Conservation (phyloP, 2,888 invertebrate genomes). For the Gibbula magus region DNA sequence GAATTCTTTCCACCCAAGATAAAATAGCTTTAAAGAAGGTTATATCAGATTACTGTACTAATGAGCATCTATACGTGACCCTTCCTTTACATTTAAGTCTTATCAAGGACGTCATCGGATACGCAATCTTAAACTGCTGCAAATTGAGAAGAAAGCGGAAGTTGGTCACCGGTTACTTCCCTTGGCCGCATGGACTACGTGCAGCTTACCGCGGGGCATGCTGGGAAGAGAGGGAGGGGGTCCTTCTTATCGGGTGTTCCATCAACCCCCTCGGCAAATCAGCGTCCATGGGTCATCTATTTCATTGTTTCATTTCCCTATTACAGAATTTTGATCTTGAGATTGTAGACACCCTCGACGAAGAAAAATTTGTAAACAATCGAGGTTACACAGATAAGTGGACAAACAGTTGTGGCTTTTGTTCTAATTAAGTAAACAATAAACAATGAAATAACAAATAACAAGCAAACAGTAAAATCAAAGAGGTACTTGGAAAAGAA, state of each 20-base stretch:
- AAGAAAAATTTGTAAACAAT: slow-evolving; percentile 7
- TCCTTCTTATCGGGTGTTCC: background rate
- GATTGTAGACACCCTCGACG: background rate
- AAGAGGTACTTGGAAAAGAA: background rate
- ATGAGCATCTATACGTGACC: background rate
- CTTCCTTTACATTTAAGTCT: background rate
- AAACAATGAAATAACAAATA: too few species aligned
- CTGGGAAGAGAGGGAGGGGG: slow-evolving; percentile 3
- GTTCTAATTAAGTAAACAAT: too few species aligned
- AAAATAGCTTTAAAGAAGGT: too few species aligned
- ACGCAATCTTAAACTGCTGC: background rate
- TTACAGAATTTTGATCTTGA: background rate
- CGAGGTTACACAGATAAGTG: background rate
- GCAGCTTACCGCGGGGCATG: slow-evolving; percentile 6
- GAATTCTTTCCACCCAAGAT: too few species aligned
- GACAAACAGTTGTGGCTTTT: too few species aligned
- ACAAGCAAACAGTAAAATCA: background rate
- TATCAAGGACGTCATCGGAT: background rate
- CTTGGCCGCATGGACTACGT: slow-evolving; percentile 7
- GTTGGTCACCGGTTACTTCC: slow-evolving; percentile 19
- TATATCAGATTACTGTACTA: background rate
- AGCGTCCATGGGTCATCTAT: background rate
- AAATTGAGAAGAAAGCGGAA: slow-evolving; percentile 15
- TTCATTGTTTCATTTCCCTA: slow-evolving; percentile 20
- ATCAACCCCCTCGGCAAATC: slow-evolving; percentile 1